These are phyloP conservation scores for Mus spicilegus DNA, from an alignment of 2,113 vertebrate species.

Conservation along the genomic window DNA sequence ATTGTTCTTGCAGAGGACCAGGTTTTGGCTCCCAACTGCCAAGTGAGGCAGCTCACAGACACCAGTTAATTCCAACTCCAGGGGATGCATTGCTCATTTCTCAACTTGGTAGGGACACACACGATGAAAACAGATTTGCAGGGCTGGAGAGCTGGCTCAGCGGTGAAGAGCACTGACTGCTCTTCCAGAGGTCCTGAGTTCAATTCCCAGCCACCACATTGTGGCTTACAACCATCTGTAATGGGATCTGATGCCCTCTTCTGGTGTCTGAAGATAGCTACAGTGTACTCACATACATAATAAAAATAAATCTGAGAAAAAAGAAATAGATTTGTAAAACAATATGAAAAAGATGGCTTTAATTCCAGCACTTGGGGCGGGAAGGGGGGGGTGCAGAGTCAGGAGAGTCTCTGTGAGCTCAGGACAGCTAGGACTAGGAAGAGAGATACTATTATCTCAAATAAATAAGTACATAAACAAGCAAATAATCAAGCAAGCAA, in stretches of 20 bases:
- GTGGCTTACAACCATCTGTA: too few species aligned
- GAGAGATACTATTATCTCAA: neutral
- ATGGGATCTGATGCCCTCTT: too few species aligned
- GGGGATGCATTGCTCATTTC: neutral
- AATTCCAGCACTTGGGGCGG: neutral
- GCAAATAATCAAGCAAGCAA: too few species aligned
- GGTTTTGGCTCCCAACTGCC: neutral
- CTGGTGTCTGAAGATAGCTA: too few species aligned
- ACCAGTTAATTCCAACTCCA: neutral
- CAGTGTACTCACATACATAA: too few species aligned
- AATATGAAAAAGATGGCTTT: neutral
- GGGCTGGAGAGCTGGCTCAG: too few species aligned
- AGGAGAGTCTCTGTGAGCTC: neutral
- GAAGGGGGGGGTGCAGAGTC: neutral
- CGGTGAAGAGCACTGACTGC: too few species aligned
- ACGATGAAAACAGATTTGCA: neutral
- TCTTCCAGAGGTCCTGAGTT: too few species aligned
- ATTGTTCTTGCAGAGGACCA: neutral
- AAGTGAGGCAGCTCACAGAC: neutral
- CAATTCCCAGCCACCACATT: too few species aligned
- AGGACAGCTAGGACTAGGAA: neutral
- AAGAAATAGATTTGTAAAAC: slow-evolving; percentile 53
- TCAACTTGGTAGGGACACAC: neutral
- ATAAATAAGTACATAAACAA: neutral
- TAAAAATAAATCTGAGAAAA: too few species aligned